These are phyloP conservation scores for Pangasianodon gigas DNA, from an alignment of 2,113 vertebrate genomes.

Conservation along the genomic window DNA sequence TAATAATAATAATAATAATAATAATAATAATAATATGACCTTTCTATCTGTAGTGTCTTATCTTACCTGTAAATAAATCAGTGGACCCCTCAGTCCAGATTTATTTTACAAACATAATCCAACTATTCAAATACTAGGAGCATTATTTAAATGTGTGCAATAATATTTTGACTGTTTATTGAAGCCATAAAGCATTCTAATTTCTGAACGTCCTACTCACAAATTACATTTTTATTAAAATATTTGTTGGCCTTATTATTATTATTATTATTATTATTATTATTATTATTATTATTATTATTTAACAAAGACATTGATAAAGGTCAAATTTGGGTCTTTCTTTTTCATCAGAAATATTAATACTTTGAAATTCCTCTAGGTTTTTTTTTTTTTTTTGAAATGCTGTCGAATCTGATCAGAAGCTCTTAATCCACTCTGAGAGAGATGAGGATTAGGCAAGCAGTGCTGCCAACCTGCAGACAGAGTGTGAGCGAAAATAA, in stretches of 20 bases:
- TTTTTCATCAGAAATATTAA: background rate
- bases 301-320: background rate
- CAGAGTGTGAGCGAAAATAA: background rate
- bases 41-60: no score
- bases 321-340: background rate
- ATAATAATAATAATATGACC: no score
- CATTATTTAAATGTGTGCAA: background rate
- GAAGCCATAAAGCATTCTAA: background rate
- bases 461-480: background rate
- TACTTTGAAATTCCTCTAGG: background rate
- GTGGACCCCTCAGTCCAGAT: background rate
- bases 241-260: background rate
- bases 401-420: conserved; percentile 9
- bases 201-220: background rate
- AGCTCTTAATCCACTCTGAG: conserved; percentile 47
- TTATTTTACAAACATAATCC: background rate
- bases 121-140: background rate
- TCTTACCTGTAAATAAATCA: background rate
- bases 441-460: conserved; percentile 38
- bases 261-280: background rate
- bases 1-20: no score
- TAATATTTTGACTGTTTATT: background rate
- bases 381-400: background rate
- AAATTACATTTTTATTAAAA: background rate
- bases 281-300: background rate